Percentiles rank a stretch among this genome's conserved stretches.
These are phyloP conservation scores for Lasioglossum leucozonium DNA, from an alignment of 2,888 invertebrate species.

Conservation along the genomic window DNA sequence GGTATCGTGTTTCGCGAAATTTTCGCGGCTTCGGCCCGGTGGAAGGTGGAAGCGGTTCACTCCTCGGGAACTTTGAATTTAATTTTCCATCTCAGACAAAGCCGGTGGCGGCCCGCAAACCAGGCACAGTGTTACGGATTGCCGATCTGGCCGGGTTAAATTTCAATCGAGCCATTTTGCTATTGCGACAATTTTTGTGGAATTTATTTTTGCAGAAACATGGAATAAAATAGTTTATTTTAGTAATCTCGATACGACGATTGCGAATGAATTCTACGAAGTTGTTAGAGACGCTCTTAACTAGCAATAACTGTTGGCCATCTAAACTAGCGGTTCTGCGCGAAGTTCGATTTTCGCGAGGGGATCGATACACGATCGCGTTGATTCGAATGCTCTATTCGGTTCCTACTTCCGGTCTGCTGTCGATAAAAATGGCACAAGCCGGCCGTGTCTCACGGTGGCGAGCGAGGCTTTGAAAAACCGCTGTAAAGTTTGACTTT, in stretches of 20 bases:
- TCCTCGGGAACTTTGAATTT: slow-evolving; percentile 55
- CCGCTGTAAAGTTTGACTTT: slow-evolving; percentile 34
- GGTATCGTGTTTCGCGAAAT: slow-evolving; percentile 65
- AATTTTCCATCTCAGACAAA: slow-evolving; percentile 55
- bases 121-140: background rate
- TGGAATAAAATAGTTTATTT: too few relatives aligned
- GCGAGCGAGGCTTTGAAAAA: slow-evolving; percentile 1
- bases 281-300: too few relatives aligned
- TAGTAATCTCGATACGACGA: too few relatives aligned
- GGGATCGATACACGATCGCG: slow-evolving; percentile 26
- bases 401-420: background rate
- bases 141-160: background rate
- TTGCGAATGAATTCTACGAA: too few relatives aligned
- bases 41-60: slow-evolving; percentile 2
- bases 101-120: slow-evolving; percentile 13
- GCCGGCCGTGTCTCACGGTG: slow-evolving; percentile 5
- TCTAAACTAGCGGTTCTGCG: background rate
- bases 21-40: slow-evolving; percentile 36
- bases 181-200: background rate
- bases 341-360: background rate
- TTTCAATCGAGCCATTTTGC: background rate
- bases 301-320: background rate
- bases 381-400: slow-evolving; percentile 11
- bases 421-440: slow-evolving; percentile 41
- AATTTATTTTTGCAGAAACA: background rate